Conservation (phyloP, 2,113 vertebrate genomes). For the Lasiurus borealis region DNA sequence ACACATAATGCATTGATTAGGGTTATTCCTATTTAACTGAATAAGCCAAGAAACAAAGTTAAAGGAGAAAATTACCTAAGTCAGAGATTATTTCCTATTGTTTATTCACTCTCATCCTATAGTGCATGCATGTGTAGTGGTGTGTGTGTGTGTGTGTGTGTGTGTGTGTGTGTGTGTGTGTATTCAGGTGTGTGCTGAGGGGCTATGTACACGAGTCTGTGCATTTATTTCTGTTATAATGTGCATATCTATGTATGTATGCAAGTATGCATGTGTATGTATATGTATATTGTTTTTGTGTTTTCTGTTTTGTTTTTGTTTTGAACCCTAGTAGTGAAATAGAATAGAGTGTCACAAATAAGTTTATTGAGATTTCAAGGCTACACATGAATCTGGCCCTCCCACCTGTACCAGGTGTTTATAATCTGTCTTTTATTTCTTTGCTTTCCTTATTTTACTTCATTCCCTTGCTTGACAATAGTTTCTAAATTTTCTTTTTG, state of each 20-base stretch:
- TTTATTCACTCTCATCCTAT: not conserved
- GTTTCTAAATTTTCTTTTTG: conserved; percentile 62
- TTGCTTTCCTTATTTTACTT: conserved; percentile 23
- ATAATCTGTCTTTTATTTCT: conserved; percentile 36
- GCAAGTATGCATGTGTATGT: not conserved
- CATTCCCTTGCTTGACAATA: conserved; percentile 14
- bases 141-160: not conserved
- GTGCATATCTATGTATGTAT: not conserved
- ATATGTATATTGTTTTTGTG: not conserved
- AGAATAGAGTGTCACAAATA: conserved; percentile 27
- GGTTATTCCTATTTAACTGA: conserved; percentile 6
- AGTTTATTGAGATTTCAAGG: conserved; percentile 35
- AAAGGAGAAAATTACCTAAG: conserved; percentile 43
- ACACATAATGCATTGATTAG: not conserved
- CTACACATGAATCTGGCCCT: not conserved
- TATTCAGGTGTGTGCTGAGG: not conserved
- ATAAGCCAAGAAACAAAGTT: conserved; percentile 43
- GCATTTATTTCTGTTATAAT: conserved; percentile 33
- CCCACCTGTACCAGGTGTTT: not conserved
- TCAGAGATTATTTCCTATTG: conserved; percentile 50
- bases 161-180: not conserved
- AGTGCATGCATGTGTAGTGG: not conserved
- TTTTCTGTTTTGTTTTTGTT: conserved; percentile 38
- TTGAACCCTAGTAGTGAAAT: not conserved
- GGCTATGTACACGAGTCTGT: not conserved